These are phyloP conservation scores for Malacoctenus gilli DNA, from an alignment of 2,797 vertebrate species.

Conservation along the genomic window DNA sequence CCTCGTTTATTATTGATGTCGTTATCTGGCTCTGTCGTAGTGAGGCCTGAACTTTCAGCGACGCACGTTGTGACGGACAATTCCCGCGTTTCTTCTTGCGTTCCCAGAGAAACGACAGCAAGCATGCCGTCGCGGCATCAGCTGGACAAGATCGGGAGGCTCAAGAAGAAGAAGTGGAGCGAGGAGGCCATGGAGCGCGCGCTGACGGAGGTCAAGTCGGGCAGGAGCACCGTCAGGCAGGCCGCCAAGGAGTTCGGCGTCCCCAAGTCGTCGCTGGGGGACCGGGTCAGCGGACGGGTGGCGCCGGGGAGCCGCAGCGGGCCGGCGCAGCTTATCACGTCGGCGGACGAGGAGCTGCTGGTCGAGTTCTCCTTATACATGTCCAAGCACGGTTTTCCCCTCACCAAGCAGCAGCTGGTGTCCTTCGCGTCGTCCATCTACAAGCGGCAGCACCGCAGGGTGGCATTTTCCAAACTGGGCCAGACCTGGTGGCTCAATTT, in stretches of 20 bases:
- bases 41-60: no score
- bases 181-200: conserved; percentile 75
- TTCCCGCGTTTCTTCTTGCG: conserved; percentile 20
- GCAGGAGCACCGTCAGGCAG: conserved; percentile 71
- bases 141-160: conserved; percentile 74
- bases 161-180: conserved; percentile 76
- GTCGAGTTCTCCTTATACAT: conserved; percentile 75
- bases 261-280: conserved; percentile 76
- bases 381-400: conserved; percentile 75
- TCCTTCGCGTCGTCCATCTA: conserved; percentile 77
- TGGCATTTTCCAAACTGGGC: conserved; percentile 75
- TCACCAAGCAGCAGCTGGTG: conserved; percentile 77
- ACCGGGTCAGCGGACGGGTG: conserved; percentile 75
- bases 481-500: conserved; percentile 81
- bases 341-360: conserved; percentile 69
- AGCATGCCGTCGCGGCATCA: conserved; percentile 75
- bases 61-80: no score
- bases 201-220: conserved; percentile 69
- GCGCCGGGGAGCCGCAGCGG: conserved; percentile 74
- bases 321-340: conserved; percentile 73
- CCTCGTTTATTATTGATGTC: no score
- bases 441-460: conserved; percentile 73
- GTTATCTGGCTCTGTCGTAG: no score
- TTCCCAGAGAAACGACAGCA: no score
- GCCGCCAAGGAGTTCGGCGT: conserved; percentile 76